These are phyloP conservation scores for Myopa testacea DNA, from an alignment of 2,888 invertebrate genomes.

Conservation along the genomic window DNA sequence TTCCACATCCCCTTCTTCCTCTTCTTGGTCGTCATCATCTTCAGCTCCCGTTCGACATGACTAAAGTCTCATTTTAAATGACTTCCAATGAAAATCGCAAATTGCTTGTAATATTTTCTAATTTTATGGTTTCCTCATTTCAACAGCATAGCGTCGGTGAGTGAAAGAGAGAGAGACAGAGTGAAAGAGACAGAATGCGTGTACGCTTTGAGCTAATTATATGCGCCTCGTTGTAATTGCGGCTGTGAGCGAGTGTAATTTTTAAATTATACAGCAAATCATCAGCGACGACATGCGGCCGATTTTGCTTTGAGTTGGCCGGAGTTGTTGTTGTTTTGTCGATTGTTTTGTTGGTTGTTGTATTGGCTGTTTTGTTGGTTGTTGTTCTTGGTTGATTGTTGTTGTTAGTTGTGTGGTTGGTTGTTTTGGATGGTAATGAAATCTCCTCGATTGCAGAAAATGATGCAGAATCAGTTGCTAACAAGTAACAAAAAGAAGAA, in stretches of 20 bases:
- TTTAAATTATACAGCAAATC: constrained; percentile 27
- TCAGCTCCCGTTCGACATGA: background rate
- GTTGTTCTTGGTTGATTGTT: too few species aligned
- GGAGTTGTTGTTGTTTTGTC: background rate
- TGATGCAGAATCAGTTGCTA: background rate
- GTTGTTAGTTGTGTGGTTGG: too few species aligned
- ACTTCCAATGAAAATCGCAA: constrained; percentile 53
- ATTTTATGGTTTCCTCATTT: constrained; percentile 43
- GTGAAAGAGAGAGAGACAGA: background rate
- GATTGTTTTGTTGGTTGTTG: too few species aligned
- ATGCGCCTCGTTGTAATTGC: constrained; percentile 36
- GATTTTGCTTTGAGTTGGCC: background rate
- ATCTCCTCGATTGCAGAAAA: background rate
- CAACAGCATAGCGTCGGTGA: background rate
- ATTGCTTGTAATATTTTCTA: constrained; percentile 50
- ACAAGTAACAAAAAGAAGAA: too few species aligned
- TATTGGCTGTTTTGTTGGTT: too few species aligned
- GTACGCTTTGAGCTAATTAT: constrained; percentile 16
- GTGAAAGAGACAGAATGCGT: background rate
- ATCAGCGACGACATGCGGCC: background rate
- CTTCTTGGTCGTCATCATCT: background rate
- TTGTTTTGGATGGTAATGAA: constrained; percentile 4
- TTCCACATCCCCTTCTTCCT: background rate
- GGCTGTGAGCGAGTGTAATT: constrained; percentile 31
- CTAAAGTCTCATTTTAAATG: constrained; percentile 37